Conservation (phyloP, 2,888 invertebrate species). For the Drosophila recens region DNA sequence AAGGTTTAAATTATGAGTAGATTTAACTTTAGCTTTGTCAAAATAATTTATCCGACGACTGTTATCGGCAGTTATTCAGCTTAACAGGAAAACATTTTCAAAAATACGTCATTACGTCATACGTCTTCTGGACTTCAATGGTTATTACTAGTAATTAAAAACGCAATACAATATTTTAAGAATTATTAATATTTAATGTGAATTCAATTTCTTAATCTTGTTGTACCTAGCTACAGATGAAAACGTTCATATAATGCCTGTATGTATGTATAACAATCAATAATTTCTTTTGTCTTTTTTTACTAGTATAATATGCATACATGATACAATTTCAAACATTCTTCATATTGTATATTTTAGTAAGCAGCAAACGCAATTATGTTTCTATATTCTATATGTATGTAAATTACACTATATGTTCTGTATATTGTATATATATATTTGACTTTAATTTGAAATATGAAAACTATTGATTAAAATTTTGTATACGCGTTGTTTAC, state of each 20-base stretch:
- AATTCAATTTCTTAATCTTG: constrained; percentile 57
- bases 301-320: constrained; percentile 42
- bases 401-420: constrained; percentile 15
- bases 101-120: too few species aligned
- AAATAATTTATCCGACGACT: too few species aligned
- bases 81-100: too few species aligned
- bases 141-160: neutral
- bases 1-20: too few species aligned
- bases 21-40: too few species aligned
- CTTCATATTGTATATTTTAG: constrained; percentile 43
- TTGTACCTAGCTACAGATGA: constrained; percentile 73
- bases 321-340: constrained; percentile 43
- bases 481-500: constrained; percentile 64
- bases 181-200: constrained; percentile 57
- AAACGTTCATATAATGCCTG: constrained; percentile 65
- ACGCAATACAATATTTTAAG: neutral
- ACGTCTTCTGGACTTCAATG: too few species aligned
- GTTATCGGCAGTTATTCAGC: too few species aligned
- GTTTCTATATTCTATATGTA: constrained; percentile 12
- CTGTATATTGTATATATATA: constrained; percentile 42
- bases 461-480: constrained; percentile 68
- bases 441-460: constrained; percentile 59
- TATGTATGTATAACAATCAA: constrained; percentile 74
- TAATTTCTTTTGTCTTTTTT: constrained; percentile 47
- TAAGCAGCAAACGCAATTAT: constrained; percentile 40